Evolutionary conservation across 2,888 invertebrate species (phyloP).

Genomic region (Hyles lineata): DNA sequence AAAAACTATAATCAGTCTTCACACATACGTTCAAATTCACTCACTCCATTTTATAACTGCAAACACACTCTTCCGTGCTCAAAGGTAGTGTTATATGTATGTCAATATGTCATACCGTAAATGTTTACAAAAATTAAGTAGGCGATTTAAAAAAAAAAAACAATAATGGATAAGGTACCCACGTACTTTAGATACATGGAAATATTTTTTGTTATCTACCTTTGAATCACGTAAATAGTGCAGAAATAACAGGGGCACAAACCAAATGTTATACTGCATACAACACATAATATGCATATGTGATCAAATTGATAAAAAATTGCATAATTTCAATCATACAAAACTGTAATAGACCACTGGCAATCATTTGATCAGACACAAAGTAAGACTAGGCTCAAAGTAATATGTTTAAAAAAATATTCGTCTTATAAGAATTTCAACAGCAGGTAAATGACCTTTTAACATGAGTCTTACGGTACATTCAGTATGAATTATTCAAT

Average conservation of each 20-base stretch:
- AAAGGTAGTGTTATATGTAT: background rate
- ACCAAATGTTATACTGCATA: background rate
- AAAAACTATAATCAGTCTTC: conserved; percentile 79
- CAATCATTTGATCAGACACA: background rate
- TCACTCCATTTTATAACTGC: background rate
- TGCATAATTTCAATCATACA: background rate
- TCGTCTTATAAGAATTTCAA: background rate
- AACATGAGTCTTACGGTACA: background rate
- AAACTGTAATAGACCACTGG: background rate
- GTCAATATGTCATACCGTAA: background rate
- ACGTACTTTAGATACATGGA: background rate
- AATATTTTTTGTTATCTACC: background rate
- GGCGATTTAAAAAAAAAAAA: background rate
- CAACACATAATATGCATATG: background rate
- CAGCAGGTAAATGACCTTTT: background rate
- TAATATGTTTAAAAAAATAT: background rate
- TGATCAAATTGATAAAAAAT: background rate
- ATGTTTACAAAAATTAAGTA: background rate
- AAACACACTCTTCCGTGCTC: background rate
- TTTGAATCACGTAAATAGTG: background rate
- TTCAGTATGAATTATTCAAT: background rate
- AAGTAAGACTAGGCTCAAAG: background rate
- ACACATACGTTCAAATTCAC: conserved; percentile 66
- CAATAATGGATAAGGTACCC: background rate
- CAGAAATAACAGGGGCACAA: background rate